Base-by-base conservation (phyloP, 2,797 vertebrate genomes). In the Varecia variegata region DNA sequence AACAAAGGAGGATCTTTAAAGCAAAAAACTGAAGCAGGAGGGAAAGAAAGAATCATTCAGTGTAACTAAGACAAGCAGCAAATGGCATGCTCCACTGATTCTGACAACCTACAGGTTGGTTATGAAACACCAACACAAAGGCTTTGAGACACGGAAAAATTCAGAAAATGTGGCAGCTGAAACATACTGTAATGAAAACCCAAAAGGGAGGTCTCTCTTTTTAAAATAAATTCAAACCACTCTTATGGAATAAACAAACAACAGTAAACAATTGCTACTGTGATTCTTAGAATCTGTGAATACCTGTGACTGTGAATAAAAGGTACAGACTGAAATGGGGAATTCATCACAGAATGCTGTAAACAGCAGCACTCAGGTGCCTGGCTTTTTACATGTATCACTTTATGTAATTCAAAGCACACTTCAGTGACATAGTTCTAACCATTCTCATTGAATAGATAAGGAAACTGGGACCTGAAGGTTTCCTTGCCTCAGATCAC, bases 151-250 rank as follows among this genome's bases (percentile, higher is more conserved):
- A 23, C 5, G 54, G 58, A 77, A 38, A 58, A 23, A 89, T 20
- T 45, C 80, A 94, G 94, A 84, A 93, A 89, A 45, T 3, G 47
- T 77, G 65, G 77, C 79, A 58, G 43, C 56, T 88, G 40, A 88
- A 88, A 68, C 32, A 73, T 11, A 62, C 2, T 58, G 3, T 43
- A 86, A 86, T 40, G 38, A 88, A 95, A 92, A 73, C 88, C 30
- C 82, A 81, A 84, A 30, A 25, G 65, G 94, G 58, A 43, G 14
- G 27, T 38, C 60, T 74, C n/a, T 67, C 14, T 77, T 50, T 93
- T 62, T 21, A 92, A 91, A 96, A 83, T 32, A 96, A 83, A 84
- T 47, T 60, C 81, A 92, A 91, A 87, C 30, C 54, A 81, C 40
- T 94, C 62, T 81, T 73, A 43, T 3, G 58, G 50, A 93, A 56